Evolutionary conservation across 2,797 vertebrate genomes (phyloP), one percentile per base, ranked within the genome.

Genomic region (Pseudocheirus occidentalis): DNA sequence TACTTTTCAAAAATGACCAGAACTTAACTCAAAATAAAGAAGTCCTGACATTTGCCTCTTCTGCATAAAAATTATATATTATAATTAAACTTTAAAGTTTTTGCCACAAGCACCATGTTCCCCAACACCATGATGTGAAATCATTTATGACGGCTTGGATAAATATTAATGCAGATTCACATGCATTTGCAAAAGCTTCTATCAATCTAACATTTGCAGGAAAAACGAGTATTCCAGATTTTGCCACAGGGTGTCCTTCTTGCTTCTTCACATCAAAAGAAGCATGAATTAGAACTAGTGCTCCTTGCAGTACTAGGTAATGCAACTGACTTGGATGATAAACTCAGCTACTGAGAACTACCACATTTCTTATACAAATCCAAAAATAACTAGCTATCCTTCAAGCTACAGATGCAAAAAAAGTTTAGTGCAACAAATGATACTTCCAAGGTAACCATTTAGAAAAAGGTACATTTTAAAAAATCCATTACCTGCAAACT

Each of bases 91-190:
- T 99, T 99, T 99, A 99, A 99, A 99, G 99, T 99, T 99, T 99
- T 99, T 99, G 99, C 99, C 99, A 99, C 98, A 99, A 99, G 99
- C 99, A 99, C 98, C 99, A 99, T 98, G 98, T 99, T 99, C 98
- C 98, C 99, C 98, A 99, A 99, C 99, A 99, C 99, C 98, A 98
- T 98, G 99, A 99, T 99, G 99, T 99, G 99, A 99, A 99, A 99
- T 99, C 99, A 99, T 99, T 99, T 99, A 99, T 99, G 99, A 99
- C 99, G 99, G 99, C 98, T 98, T 98, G 99, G 99, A 99, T 99
- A 99, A 99, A 99, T 99, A 99, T 99, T 99, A 99, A 99, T 99
- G 99, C 99, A 98, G 98, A 99, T 99, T 99, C 99, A 99, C 99
- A 99, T 99, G 99, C 99, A 99, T 99, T 99, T 99, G 99, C 99